These are phyloP conservation scores for Enteromius mattozi DNA, from an alignment of 2,797 vertebrate species.

Conservation along the genomic window DNA sequence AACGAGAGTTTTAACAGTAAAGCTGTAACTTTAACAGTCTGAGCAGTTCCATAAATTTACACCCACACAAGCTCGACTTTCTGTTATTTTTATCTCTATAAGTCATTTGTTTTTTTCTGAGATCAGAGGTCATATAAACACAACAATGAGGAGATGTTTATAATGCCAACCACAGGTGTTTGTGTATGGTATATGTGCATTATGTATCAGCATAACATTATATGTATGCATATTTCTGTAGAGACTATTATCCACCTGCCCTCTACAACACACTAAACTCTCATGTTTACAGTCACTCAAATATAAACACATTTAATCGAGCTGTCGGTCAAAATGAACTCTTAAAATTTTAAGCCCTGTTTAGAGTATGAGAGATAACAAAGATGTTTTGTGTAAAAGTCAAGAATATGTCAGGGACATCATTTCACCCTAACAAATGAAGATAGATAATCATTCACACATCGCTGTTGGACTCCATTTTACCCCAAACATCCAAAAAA, in stretches of 20 bases:
- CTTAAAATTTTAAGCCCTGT: background rate
- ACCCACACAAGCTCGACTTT: background rate
- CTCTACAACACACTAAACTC: constrained; percentile 2
- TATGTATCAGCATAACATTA: background rate
- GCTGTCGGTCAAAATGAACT: constrained; percentile 10
- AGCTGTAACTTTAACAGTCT: background rate
- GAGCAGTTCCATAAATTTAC: constrained; percentile 1
- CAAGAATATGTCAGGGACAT: constrained; percentile 10
- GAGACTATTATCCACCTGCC: constrained; percentile 8
- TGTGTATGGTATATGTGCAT: background rate
- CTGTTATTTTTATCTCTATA: background rate
- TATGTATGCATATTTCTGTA: background rate
- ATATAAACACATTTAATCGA: constrained; percentile 33
- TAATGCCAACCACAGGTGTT: background rate
- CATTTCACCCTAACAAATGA: background rate
- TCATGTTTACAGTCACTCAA: constrained; percentile 35
- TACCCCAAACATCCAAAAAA: background rate
- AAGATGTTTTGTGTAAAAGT: constrained; percentile 23
- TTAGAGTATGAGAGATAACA: constrained; percentile 14
- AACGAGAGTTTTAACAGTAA: background rate
- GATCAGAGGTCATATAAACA: constrained; percentile 29
- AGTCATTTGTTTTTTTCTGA: background rate
- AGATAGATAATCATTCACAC: background rate
- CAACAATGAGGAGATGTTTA: constrained; percentile 2
- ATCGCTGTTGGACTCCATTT: constrained; percentile 5